phyloP scores from a whole-genome alignment of 1,140 invertebrate genomes.

The Eciton burchellii region DNA sequence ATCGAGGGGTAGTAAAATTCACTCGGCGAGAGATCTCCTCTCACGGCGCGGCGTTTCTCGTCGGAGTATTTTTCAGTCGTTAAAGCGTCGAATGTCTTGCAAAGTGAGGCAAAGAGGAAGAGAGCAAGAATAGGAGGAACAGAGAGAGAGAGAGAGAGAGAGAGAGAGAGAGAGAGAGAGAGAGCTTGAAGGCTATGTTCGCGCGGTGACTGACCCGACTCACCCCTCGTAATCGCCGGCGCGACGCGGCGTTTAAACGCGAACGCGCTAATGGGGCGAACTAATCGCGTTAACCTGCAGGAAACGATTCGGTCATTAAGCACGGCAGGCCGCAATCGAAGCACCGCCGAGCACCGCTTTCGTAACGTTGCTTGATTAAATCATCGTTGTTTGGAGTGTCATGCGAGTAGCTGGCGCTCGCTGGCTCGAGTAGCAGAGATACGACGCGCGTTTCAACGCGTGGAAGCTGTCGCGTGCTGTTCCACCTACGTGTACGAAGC shows the following conservation, averaged over 20 bases:
- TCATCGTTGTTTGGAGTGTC: constrained; percentile 60
- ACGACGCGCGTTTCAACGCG: constrained; percentile 26
- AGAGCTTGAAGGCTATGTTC: constrained; percentile 9
- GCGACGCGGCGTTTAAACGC: constrained; percentile 72
- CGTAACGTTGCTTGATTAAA: constrained; percentile 53
- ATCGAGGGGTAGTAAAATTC: constrained; percentile 32
- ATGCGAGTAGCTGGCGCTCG: constrained; percentile 51
- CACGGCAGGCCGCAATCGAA: constrained; percentile 67
- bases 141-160: neutral
- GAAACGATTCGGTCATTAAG: constrained; percentile 74
- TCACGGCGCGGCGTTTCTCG: constrained; percentile 10
- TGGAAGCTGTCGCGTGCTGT: neutral
- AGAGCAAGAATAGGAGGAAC: neutral
- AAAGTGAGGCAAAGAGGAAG: neutral
- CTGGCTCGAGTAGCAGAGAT: constrained; percentile 1
- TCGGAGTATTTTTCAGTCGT: constrained; percentile 33
- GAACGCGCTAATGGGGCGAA: constrained; percentile 74
- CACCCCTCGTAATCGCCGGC: constrained; percentile 64
- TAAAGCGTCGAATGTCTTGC: constrained; percentile 1
- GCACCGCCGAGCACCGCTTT: constrained; percentile 48
- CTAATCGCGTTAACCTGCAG: constrained; percentile 74
- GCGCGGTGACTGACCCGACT: constrained; percentile 39
- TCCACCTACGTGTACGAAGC: neutral
- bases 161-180: neutral
- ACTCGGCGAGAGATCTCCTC: neutral